phyloP scores from a whole-genome alignment of 2,797 vertebrate genomes.

The Mus minutoides region DNA sequence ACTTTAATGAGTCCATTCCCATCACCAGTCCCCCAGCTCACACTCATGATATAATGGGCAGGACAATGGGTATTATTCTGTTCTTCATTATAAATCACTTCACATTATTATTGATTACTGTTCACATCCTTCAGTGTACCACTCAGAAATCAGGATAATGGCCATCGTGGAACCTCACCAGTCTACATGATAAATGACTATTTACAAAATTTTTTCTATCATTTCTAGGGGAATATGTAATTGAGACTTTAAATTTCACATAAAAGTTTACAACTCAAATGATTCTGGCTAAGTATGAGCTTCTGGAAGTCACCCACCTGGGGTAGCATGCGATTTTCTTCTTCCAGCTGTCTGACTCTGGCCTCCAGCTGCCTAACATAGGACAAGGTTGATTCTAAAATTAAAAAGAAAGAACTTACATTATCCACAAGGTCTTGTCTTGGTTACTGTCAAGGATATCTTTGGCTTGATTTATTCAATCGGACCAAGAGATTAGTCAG shows the following conservation, averaged over 20 bases:
- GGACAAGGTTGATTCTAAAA: conserved; percentile 91
- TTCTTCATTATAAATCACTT: conserved; percentile 12
- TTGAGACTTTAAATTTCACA: conserved; percentile 71
- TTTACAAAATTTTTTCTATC: conserved; percentile 70
- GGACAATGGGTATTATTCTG: background rate
- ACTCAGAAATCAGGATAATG: conserved; percentile 49
- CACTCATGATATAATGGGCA: background rate
- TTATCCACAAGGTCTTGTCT: conserved; percentile 87
- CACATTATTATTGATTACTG: conserved; percentile 20
- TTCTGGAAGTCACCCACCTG: conserved; percentile 89
- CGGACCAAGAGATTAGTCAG: background rate
- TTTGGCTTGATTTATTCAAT: conserved; percentile 68
- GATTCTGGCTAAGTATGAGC: conserved; percentile 83
- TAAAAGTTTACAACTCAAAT: conserved; percentile 62
- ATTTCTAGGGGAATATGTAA: conserved; percentile 58
- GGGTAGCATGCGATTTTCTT: conserved; percentile 91
- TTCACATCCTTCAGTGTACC: background rate
- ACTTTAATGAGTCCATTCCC: background rate
- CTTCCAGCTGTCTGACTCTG: conserved; percentile 92
- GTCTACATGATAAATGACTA: conserved; percentile 66
- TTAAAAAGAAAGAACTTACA: conserved; percentile 88
- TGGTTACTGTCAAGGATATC: conserved; percentile 68
- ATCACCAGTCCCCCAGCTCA: background rate
- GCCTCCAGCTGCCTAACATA: conserved; percentile 93
- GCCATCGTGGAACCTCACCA: conserved; percentile 64